Evolutionary conservation across 2,113 vertebrate genomes (phyloP).

Genomic region (Carlito syrichta): DNA sequence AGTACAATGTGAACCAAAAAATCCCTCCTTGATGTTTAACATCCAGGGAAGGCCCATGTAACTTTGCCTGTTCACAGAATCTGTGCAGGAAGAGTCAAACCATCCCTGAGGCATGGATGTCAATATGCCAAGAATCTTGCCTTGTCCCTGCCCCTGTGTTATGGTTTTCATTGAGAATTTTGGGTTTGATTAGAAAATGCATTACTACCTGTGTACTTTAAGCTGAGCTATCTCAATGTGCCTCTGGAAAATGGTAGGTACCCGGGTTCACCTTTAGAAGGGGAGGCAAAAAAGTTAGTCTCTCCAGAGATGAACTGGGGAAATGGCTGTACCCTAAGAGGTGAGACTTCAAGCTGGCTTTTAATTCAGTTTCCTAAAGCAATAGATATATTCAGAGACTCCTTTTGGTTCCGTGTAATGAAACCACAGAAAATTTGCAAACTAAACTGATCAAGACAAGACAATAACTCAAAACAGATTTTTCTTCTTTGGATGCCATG

Average conservation of each 20-base stretch:
- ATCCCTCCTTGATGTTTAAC: neutral
- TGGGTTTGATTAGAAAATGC: neutral
- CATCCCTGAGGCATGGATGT: neutral
- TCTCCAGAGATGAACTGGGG: constrained; percentile 16
- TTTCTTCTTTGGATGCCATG: constrained; percentile 40
- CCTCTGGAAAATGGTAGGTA: neutral
- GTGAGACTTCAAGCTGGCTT: neutral
- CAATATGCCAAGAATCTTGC: neutral
- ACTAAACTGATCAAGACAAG: constrained; percentile 54
- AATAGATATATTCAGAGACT: constrained; percentile 38
- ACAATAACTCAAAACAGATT: constrained; percentile 55
- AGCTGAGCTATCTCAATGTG: neutral
- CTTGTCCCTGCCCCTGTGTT: neutral
- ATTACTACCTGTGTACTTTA: neutral
- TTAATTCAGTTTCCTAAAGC: constrained; percentile 52
- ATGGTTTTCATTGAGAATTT: neutral
- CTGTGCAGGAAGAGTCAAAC: neutral
- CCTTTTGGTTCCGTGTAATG: constrained; percentile 67
- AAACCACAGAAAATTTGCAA: constrained; percentile 67
- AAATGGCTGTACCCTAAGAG: neutral
- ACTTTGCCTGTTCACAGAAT: neutral
- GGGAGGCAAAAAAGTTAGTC: neutral
- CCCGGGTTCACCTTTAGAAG: neutral
- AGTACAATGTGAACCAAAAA: neutral
- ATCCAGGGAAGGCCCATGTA: neutral